Evolutionary conservation across 2,888 invertebrate genomes (phyloP).

Genomic region (Halocaridina rubra): DNA sequence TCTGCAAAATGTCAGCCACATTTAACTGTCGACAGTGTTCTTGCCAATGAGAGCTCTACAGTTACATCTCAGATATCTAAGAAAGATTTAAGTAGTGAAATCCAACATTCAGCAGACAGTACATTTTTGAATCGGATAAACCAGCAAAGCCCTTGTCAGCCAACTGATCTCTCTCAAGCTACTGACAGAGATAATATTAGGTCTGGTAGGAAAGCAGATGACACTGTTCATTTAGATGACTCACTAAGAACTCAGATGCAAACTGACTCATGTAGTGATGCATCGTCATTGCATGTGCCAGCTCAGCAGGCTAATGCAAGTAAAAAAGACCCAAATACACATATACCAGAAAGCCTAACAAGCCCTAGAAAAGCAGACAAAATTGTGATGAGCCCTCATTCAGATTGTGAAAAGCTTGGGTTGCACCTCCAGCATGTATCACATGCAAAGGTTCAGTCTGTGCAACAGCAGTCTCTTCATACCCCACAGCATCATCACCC

Average conservation of each 20-base stretch:
- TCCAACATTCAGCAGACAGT: no score
- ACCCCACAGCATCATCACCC: constrained; percentile 9
- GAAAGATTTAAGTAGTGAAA: no score
- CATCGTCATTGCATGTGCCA: not conserved
- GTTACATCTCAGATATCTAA: no score
- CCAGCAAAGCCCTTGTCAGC: no score
- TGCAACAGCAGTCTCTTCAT: constrained; percentile 12
- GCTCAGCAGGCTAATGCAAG: not conserved
- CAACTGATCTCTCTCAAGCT: no score
- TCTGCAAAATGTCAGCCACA: no score
- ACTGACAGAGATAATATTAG: no score
- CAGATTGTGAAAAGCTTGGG: not conserved
- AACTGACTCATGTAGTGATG: not conserved
- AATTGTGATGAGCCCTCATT: constrained; percentile 16
- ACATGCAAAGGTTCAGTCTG: not conserved
- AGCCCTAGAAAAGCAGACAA: constrained; percentile 3
- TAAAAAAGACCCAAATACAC: not conserved
- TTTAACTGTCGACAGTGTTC: no score
- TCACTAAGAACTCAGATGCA: not conserved
- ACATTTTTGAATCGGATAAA: no score
- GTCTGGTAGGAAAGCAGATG: no score
- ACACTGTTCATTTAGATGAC: no score
- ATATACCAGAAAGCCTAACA: not conserved
- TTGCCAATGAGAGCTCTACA: no score
- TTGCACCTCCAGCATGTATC: constrained; percentile 3